Base-by-base conservation (phyloP, 2,113 vertebrate species). In the Pampusana beccarii region DNA sequence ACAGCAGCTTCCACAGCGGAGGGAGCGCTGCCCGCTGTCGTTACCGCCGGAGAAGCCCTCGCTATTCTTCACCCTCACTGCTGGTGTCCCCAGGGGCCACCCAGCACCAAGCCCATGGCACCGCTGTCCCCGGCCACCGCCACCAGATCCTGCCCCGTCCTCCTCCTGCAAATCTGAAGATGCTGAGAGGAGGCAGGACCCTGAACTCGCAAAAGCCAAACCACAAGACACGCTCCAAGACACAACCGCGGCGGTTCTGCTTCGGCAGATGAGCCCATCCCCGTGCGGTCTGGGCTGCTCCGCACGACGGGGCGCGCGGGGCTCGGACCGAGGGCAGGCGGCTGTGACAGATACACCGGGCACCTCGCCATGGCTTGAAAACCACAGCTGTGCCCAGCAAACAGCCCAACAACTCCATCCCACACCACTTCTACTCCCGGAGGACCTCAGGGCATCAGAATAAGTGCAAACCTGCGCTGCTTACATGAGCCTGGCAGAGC, bases 11-110 rank as follows among this genome's bases (percentile, higher is more conserved):
- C 19, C 64, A 53, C 31, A 7, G 94, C 2, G 4, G 25, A 16
- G 88, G 95, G 95, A 97, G 82, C 7, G 73, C 73, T 62, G 97
- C 95, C 94, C 10, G 14, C 96, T 80, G 96, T 87, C 95, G 91
- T 95, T 80, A 88, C 71, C 4, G 0, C 91, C 0, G 10, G 48
- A 11, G 50, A 60, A 92, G 78, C 38, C 87, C 58, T 67, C 92
- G 69, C 86, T 44, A 6, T 20, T 87, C 96, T 94, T 88, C 97
- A 96, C 93, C 91, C 96, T 92, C 71, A 0, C 92, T 97, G 95
- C 57, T 70, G 44, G 80, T 25, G 56, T 95, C 87, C 94, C 88
- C 15, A 0, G 65, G 79, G 92, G 15, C 51, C 80, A 78, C 3
- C 70, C 46, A 66, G 33, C 5, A 1, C 53, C 5, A 2, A 1